A percentile compares a stretch with the other conserved stretches of the same genome.
phyloP scores from a whole-genome alignment of 2,797 vertebrate species.

The Enteromius thamalakanensis region DNA sequence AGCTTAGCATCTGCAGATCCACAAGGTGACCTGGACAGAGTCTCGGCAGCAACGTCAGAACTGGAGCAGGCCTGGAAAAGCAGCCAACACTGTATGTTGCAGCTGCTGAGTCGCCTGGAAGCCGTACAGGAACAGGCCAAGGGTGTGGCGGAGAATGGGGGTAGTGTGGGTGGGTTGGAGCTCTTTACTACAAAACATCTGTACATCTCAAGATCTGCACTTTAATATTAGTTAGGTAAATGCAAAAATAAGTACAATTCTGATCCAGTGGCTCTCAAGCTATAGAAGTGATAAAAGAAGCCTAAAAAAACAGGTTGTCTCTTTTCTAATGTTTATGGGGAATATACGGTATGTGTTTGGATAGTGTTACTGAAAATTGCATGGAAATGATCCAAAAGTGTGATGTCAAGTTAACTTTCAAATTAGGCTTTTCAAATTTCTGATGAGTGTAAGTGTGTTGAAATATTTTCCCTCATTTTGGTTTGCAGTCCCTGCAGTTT shows the following conservation, averaged over 20 bases:
- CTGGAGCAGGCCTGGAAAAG: conserved; percentile 72
- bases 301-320: neutral
- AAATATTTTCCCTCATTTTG: neutral
- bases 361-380: neutral
- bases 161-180: conserved; percentile 75
- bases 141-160: conserved; percentile 72
- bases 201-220: no score
- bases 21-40: conserved; percentile 57
- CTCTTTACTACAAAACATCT: neutral
- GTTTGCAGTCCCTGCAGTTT: neutral
- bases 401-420: neutral
- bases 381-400: neutral
- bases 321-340: neutral
- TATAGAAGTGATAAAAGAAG: neutral
- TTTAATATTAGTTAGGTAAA: neutral
- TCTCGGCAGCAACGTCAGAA: conserved; percentile 71
- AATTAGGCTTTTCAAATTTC: neutral
- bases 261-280: neutral
- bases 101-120: conserved; percentile 77
- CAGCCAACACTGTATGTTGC: conserved; percentile 75
- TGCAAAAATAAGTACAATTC: neutral
- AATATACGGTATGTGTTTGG: neutral
- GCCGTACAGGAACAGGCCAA: conserved; percentile 71
- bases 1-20: conserved; percentile 60
- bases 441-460: neutral